Conservation (phyloP, 1,140 invertebrate species). For the Drusus annulatus region DNA sequence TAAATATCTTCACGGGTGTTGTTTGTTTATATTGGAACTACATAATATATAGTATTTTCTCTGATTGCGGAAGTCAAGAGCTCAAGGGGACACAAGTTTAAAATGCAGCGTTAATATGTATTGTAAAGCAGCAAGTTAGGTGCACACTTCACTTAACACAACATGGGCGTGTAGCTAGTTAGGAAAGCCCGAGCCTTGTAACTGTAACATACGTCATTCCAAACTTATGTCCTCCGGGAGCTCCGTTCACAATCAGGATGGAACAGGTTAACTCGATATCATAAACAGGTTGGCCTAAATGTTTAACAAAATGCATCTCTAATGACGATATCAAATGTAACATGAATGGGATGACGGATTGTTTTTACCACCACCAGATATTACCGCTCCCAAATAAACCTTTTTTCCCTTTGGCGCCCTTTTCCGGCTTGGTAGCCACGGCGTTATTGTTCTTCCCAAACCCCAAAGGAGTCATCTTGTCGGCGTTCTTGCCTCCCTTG, state of each 20-base stretch:
- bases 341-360: conserved; percentile 61
- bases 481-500: conserved; percentile 51
- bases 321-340: conserved; percentile 62
- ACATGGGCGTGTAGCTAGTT: background rate
- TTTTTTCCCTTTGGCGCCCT: conserved; percentile 79
- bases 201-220: conserved; percentile 48
- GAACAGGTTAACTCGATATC: conserved; percentile 39
- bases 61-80: conserved; percentile 45
- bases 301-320: conserved; percentile 39
- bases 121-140: conserved; percentile 50
- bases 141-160: conserved; percentile 40
- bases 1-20: conserved; percentile 18
- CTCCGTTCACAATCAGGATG: conserved; percentile 52
- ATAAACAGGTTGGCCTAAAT: conserved; percentile 20
- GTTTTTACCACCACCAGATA: conserved; percentile 75
- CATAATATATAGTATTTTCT: background rate
- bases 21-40: conserved; percentile 31
- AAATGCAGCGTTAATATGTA: conserved; percentile 54
- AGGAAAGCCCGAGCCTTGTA: background rate
- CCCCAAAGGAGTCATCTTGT: conserved; percentile 50
- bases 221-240: conserved; percentile 69
- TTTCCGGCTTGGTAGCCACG: conserved; percentile 69
- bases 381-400: conserved; percentile 88
- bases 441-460: conserved; percentile 63
- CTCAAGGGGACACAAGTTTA: conserved; percentile 57